Evolutionary conservation across 2,888 invertebrate genomes (phyloP).

Genomic region (Dendrolimus pini): DNA sequence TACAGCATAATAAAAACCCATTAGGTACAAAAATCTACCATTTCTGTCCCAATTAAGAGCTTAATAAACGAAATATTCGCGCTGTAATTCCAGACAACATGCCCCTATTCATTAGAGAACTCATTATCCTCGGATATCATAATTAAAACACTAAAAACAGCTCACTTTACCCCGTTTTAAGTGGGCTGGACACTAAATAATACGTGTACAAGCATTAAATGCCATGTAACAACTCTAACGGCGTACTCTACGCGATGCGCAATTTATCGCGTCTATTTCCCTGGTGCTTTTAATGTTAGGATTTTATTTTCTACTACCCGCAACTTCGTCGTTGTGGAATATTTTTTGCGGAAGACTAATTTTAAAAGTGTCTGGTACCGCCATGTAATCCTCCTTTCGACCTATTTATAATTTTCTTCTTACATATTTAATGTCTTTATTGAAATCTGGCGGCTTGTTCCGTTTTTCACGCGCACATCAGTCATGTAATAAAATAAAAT

Average conservation of each 20-base stretch:
- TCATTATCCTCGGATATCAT: neutral
- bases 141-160: neutral
- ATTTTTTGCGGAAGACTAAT: no score
- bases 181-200: constrained; percentile 37
- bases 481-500: no score
- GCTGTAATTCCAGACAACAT: neutral
- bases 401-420: no score
- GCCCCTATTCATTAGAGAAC: neutral
- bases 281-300: constrained; percentile 4
- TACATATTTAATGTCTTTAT: no score
- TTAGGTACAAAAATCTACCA: neutral
- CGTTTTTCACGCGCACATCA: no score
- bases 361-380: no score
- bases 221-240: constrained; percentile 31
- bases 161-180: neutral
- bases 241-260: constrained; percentile 11
- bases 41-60: neutral
- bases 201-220: constrained; percentile 45
- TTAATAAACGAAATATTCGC: neutral
- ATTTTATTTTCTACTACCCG: constrained; percentile 18
- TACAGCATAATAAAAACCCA: no score
- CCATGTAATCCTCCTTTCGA: no score
- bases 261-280: constrained; percentile 23
- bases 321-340: constrained; percentile 8
- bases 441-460: no score